phyloP scores from a whole-genome alignment of 2,797 vertebrate species.

The Falco novaeseelandiae region DNA sequence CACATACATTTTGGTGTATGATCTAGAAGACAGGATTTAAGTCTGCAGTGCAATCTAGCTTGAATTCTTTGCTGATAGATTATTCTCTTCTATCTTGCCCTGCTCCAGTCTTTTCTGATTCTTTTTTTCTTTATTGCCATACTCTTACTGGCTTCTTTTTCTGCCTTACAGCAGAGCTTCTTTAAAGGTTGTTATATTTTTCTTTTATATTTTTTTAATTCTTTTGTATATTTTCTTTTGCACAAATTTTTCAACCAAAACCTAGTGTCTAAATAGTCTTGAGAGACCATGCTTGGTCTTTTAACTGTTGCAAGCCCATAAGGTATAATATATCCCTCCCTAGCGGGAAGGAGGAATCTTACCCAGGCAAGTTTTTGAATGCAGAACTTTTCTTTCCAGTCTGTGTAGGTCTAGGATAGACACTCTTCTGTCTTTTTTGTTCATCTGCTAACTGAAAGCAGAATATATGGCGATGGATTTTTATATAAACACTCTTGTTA shows the following conservation, averaged over 20 bases:
- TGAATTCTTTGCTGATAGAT: neutral
- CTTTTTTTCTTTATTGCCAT: neutral
- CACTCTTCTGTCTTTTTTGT: neutral
- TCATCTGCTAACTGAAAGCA: neutral
- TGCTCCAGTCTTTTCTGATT: neutral
- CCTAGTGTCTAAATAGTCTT: neutral
- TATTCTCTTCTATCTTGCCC: neutral
- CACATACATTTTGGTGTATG: neutral
- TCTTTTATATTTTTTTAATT: neutral
- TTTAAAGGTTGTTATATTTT: neutral
- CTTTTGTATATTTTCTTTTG: neutral
- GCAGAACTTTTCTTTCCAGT: neutral
- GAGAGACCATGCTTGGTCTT: neutral
- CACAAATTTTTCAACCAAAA: neutral
- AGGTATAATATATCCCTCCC: neutral
- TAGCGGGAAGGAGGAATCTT: neutral
- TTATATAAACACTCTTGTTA: neutral
- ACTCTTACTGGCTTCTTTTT: neutral
- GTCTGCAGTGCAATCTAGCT: neutral
- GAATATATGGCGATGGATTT: neutral
- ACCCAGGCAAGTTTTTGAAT: neutral
- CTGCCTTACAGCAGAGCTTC: neutral
- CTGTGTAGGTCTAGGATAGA: neutral
- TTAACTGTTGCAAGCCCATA: neutral
- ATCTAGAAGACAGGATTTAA: neutral